phyloP scores from a whole-genome alignment of 2,797 vertebrate species.

The Notamacropus eugenii region DNA sequence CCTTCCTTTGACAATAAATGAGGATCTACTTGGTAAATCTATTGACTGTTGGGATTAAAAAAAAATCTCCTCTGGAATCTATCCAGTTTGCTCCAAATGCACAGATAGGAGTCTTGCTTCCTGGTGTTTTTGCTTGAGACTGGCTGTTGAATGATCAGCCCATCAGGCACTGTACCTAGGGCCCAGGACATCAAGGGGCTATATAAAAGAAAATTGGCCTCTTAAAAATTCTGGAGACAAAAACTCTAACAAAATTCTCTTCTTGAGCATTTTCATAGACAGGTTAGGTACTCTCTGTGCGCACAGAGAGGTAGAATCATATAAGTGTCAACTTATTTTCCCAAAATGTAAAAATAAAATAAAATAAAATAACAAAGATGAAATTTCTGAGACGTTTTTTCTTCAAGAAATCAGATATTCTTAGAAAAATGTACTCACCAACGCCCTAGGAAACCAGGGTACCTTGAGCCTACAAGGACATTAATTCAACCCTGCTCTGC shows the following conservation, averaged over 20 bases:
- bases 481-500: neutral
- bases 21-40: neutral
- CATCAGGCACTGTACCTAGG: neutral
- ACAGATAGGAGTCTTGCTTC: neutral
- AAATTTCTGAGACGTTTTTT: neutral
- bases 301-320: neutral
- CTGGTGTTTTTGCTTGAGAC: neutral
- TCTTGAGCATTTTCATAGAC: neutral
- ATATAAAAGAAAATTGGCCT: neutral
- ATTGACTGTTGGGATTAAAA: neutral
- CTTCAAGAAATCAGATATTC: neutral
- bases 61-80: neutral
- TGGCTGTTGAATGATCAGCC: neutral
- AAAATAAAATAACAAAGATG: neutral
- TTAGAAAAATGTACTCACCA: neutral
- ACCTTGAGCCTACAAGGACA: neutral
- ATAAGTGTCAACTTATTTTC: neutral
- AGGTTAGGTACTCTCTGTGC: neutral
- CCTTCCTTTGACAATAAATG: neutral
- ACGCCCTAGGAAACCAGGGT: neutral
- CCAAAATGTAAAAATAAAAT: neutral
- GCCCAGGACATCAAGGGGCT: neutral
- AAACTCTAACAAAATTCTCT: neutral
- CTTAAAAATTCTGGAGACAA: neutral
- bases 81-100: neutral